Evolutionary conservation across 92 coral and sea anemone species (phyloP).

Genomic region (Heteractis magnifica): DNA sequence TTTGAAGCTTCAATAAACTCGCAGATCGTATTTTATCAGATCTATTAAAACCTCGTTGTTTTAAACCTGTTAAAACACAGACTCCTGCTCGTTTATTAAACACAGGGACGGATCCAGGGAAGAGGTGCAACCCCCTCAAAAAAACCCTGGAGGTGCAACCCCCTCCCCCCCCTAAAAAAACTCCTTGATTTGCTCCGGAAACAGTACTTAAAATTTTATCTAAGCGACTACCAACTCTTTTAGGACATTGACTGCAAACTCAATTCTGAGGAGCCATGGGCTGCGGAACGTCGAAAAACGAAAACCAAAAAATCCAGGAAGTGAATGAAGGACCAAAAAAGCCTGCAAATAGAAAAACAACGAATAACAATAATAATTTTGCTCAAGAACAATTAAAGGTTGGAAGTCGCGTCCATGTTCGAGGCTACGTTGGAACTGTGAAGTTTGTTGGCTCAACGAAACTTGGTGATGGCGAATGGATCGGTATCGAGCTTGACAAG

Average conservation of each 20-base stretch:
- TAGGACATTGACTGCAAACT: not conserved
- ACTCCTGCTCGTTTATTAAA: too few species aligned
- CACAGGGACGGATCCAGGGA: too few species aligned
- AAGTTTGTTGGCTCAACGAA: slow-evolving; percentile 53
- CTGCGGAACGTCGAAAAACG: slow-evolving; percentile 47
- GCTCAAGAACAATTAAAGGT: slow-evolving; percentile 20
- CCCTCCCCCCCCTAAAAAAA: too few species aligned
- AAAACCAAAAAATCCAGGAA: not conserved
- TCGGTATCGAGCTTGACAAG: slow-evolving; percentile 68
- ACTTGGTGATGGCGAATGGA: slow-evolving; percentile 69
- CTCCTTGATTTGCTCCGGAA: too few species aligned
- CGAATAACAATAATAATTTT: not conserved
- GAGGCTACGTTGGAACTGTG: slow-evolving; percentile 70
- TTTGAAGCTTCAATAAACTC: too few species aligned
- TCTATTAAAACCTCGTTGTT: too few species aligned
- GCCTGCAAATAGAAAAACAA: not conserved
- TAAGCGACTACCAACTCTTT: too few species aligned
- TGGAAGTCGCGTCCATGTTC: slow-evolving; percentile 68
- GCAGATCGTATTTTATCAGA: too few species aligned
- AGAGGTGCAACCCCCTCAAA: too few species aligned
- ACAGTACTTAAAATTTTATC: too few species aligned
- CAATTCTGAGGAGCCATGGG: slow-evolving; percentile 26
- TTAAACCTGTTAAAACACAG: too few species aligned
- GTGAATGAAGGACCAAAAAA: not conserved
- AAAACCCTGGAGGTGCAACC: too few species aligned